phyloP scores from a whole-genome alignment of 2,888 invertebrate genomes.

The Lasioglossum lativentre region DNA sequence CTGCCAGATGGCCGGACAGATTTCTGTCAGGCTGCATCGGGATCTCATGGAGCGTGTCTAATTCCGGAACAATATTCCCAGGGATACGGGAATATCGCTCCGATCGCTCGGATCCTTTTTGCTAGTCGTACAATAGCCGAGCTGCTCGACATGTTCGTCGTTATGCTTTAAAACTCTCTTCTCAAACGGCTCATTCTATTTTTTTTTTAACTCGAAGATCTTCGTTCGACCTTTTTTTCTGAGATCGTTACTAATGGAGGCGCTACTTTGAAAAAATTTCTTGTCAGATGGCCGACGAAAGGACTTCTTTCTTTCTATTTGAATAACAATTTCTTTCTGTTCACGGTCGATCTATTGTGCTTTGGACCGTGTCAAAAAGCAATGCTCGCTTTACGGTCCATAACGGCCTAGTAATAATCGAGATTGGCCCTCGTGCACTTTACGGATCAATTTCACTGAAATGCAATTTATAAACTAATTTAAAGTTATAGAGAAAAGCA shows the following conservation, averaged over 20 bases:
- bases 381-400: not conserved
- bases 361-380: not conserved
- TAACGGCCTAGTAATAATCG: not conserved
- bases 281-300: not conserved
- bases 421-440: not conserved
- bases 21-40: constrained; percentile 37
- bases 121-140: not conserved
- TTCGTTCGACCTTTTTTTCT: not conserved
- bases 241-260: not conserved
- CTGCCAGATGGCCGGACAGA: constrained; percentile 65
- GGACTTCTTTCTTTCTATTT: not conserved
- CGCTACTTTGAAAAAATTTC: not conserved
- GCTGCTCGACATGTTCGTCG: not conserved
- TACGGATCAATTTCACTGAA: not conserved
- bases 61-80: constrained; percentile 54
- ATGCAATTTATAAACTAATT: not conserved
- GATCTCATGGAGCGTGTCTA: constrained; percentile 61
- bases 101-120: not conserved
- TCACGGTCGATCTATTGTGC: not conserved
- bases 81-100: constrained; percentile 7
- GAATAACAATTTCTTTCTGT: not conserved
- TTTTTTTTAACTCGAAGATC: not conserved
- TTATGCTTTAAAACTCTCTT: not conserved
- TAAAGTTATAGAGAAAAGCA: not conserved
- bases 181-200: not conserved